A percentile compares a stretch with the other conserved stretches of the same genome.
Conservation (phyloP, 2,888 invertebrate genomes). For the Diadegma fenestrale region DNA sequence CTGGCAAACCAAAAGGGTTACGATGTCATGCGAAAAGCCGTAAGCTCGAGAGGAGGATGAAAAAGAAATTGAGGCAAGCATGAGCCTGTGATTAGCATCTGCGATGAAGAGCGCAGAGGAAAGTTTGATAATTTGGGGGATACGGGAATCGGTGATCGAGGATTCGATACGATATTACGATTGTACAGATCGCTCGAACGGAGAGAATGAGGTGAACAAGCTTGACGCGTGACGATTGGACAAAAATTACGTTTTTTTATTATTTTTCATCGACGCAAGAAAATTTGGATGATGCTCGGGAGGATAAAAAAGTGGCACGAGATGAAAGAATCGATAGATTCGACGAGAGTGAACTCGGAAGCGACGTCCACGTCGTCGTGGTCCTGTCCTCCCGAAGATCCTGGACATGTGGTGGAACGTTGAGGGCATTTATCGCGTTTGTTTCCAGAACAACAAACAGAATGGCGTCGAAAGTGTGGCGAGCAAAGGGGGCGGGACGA, state of each 20-base stretch:
- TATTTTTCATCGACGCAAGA: not conserved
- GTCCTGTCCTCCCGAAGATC: constrained; percentile 28
- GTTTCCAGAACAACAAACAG: constrained; percentile 26
- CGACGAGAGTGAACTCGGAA: constrained; percentile 48
- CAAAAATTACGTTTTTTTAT: not conserved
- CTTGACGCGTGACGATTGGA: not conserved
- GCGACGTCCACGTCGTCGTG: constrained; percentile 50
- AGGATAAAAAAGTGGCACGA: constrained; percentile 33
- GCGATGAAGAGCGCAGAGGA: constrained; percentile 63
- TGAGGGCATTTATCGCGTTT: constrained; percentile 12
- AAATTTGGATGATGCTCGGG: constrained; percentile 33
- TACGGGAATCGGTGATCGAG: constrained; percentile 36
- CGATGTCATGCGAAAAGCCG: constrained; percentile 20
- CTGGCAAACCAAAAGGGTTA: not conserved
- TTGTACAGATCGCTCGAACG: constrained; percentile 42
- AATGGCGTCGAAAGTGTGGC: constrained; percentile 52
- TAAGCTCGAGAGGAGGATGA: constrained; percentile 11
- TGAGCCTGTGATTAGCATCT: constrained; percentile 36
- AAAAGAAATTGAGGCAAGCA: constrained; percentile 13
- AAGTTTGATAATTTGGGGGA: constrained; percentile 43
- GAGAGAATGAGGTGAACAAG: constrained; percentile 50
- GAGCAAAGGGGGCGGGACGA: constrained; percentile 47
- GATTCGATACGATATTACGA: constrained; percentile 50
- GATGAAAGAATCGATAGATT: constrained; percentile 57
- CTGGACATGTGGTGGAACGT: constrained; percentile 38